Evolutionary conservation across 2,113 vertebrate species (phyloP).

Genomic region (Pelecanus crispus): DNA sequence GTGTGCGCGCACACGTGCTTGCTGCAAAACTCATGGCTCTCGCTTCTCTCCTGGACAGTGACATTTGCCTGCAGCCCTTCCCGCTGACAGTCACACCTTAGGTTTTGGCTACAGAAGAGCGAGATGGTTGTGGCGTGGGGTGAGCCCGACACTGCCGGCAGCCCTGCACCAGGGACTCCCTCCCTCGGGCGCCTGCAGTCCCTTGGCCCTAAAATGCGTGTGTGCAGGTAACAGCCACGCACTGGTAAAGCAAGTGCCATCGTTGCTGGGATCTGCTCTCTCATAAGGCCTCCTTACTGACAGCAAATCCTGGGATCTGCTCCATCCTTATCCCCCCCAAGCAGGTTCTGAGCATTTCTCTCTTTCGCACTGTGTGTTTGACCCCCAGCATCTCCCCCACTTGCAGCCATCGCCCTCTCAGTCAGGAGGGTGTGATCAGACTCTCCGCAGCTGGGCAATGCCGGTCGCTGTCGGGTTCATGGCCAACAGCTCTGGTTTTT

Average conservation of each 20-base stretch:
- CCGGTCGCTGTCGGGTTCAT: rapidly evolving
- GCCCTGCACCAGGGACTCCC: neutral
- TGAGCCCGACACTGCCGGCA: rapidly evolving
- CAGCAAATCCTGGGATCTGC: neutral
- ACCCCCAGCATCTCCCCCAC: rapidly evolving
- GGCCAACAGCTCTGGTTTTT: neutral
- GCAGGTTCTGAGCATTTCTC: neutral
- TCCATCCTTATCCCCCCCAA: neutral
- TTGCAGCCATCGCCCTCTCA: neutral
- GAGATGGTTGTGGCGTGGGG: rapidly evolving
- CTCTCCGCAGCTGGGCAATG: neutral
- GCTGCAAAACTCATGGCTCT: neutral
- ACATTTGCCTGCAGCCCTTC: neutral
- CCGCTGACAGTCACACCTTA: neutral
- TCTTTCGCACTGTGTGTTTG: neutral
- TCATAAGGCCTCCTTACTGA: neutral
- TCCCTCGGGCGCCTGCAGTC: neutral
- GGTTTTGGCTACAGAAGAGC: neutral
- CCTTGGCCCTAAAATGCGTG: neutral
- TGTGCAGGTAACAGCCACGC: neutral
- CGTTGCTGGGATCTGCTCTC: neutral
- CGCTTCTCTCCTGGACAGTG: rapidly evolving
- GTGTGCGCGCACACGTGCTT: neutral
- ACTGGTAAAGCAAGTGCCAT: neutral
- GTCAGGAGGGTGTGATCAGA: neutral